phyloP scores from a whole-genome alignment of 2,797 vertebrate species.

The Hybognathus amarus region DNA sequence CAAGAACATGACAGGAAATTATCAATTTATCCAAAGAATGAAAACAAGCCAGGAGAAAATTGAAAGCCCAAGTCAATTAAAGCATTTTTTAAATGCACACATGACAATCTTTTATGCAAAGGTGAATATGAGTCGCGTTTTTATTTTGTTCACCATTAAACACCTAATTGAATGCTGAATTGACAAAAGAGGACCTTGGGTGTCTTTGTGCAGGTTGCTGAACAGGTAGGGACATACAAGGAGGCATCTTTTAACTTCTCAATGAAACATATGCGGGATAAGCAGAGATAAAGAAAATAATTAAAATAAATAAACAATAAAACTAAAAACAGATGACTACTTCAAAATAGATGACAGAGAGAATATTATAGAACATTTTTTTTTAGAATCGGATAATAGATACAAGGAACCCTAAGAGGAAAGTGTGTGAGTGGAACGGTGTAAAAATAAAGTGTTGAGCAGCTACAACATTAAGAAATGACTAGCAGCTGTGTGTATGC shows the following conservation, averaged over 20 bases:
- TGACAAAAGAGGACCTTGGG: conserved; percentile 10
- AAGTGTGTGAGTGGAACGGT: conserved; percentile 5
- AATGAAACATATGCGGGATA: conserved; percentile 11
- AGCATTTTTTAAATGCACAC: background rate
- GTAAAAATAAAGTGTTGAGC: conserved; percentile 47
- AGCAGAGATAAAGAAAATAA: background rate
- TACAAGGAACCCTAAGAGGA: background rate
- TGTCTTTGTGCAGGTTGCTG: background rate
- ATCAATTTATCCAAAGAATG: conserved; percentile 41
- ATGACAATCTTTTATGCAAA: conserved; percentile 17
- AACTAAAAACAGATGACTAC: background rate
- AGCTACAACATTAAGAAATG: conserved; percentile 52
- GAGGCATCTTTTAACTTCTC: conserved; percentile 37
- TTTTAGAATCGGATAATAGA: background rate
- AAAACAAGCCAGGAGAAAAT: conserved; percentile 20
- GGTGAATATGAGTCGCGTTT: background rate
- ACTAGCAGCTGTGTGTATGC: conserved; percentile 60
- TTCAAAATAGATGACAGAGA: background rate
- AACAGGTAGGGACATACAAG: conserved; percentile 4
- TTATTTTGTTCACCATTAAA: background rate
- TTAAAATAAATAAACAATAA: background rate
- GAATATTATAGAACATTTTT: background rate
- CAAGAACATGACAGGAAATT: conserved; percentile 43
- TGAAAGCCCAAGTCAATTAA: background rate
- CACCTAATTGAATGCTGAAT: background rate